Conservation (phyloP, 2,888 invertebrate species). For the Scaptomyza flava region DNA sequence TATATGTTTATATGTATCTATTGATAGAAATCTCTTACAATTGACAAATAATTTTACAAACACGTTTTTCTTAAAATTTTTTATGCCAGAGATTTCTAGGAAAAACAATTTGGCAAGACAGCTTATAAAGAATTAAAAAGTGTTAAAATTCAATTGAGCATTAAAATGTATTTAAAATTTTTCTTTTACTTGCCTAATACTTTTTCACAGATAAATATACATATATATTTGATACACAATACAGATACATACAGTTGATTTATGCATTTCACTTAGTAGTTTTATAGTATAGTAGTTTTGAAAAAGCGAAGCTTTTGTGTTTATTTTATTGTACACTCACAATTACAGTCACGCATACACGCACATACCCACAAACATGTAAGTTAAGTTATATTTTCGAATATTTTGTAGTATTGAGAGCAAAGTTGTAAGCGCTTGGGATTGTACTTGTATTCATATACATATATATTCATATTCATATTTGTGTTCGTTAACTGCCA, state of each 20-base stretch:
- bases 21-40: constrained; percentile 23
- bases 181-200: constrained; percentile 16
- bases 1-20: constrained; percentile 7
- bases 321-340: constrained; percentile 25
- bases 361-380: constrained; percentile 20
- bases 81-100: constrained; percentile 22
- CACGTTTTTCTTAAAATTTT: not conserved
- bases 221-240: constrained; percentile 44
- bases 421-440: constrained; percentile 49
- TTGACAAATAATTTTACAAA: constrained; percentile 4
- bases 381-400: constrained; percentile 17
- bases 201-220: constrained; percentile 42
- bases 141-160: not conserved
- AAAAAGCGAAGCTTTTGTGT: constrained; percentile 45
- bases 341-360: constrained; percentile 12
- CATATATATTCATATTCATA: constrained; percentile 24
- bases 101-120: constrained; percentile 9
- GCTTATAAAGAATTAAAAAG: not conserved
- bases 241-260: constrained; percentile 30
- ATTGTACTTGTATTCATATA: constrained; percentile 33
- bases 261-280: constrained; percentile 29
- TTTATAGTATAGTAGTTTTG: constrained; percentile 13
- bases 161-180: not conserved
- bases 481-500: constrained; percentile 20
- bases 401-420: constrained; percentile 28